These are phyloP conservation scores for Papilio gigon DNA, from an alignment of 2,888 invertebrate genomes.

Conservation along the genomic window DNA sequence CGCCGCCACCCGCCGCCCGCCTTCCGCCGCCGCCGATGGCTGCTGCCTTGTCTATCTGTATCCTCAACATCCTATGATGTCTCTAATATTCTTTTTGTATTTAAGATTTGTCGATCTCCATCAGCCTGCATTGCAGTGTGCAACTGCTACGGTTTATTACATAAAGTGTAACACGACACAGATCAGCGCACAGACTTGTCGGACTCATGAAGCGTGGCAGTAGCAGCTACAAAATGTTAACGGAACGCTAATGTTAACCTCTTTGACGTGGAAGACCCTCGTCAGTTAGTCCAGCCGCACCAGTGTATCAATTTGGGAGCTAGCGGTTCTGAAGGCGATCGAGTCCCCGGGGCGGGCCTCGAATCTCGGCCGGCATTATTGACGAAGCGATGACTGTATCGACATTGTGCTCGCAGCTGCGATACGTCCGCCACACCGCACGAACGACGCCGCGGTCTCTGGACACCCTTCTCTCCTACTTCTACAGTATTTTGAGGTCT, in stretches of 20 bases:
- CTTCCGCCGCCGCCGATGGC: neutral
- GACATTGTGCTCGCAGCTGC: neutral
- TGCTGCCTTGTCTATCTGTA: neutral
- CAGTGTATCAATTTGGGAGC: slow-evolving; percentile 14
- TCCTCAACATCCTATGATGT: neutral
- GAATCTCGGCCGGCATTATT: neutral
- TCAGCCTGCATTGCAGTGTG: too few relatives aligned
- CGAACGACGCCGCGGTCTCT: neutral
- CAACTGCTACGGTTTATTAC: too few relatives aligned
- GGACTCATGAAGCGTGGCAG: too few relatives aligned
- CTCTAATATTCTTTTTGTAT: neutral
- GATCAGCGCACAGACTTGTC: too few relatives aligned
- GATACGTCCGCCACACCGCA: neutral
- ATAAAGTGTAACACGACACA: too few relatives aligned
- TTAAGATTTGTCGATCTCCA: neutral
- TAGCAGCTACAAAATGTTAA: too few relatives aligned
- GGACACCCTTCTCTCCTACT: neutral
- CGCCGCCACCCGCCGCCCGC: neutral
- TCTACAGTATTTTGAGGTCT: too few relatives aligned
- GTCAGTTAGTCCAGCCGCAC: neutral
- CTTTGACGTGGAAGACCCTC: neutral
- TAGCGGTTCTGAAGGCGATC: slow-evolving; percentile 3
- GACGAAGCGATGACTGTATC: neutral
- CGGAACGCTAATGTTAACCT: too few relatives aligned
- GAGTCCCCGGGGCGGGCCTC: slow-evolving; percentile 23